Base-by-base conservation (phyloP, 2,888 invertebrate genomes). In the Seira ritae region DNA sequence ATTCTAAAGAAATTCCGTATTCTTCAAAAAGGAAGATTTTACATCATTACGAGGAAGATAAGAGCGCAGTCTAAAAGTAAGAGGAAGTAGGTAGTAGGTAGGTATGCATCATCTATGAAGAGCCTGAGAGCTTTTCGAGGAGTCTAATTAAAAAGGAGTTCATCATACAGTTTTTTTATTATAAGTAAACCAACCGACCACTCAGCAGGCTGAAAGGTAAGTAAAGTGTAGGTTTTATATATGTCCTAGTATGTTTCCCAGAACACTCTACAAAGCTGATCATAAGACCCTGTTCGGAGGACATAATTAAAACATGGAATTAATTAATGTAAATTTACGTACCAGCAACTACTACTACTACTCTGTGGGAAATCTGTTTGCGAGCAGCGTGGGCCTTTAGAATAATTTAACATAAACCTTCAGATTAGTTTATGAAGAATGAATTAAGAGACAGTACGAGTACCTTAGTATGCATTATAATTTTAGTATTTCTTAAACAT, bases 261-360 rank as follows among this genome's bases (percentile, higher is more conserved):
- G 31, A 50, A 50, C 15, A 3, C 12, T 8, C 15, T 42, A 42
- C 42, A 42, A 50, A 50, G 50, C 50, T 50, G 50, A 50, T 50
- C 50, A n/a, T 50, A 50, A 50, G 50, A 50, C 50, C 50, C 50
- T 50, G 50, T 50, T 50, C 12, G 50, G 50, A 50, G 6, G 12
- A 50, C 50, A 50, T 50, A 50, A 50, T 50, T 50, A 50, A 50
- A 50, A 50, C 50, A 50, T 50, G 50, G 50, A 50, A 50, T 50
- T 50, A 50, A 31, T 31, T 31, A 31, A 31, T 8, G 31, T 31
- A 2, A 50, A 50, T 50, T 50, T 50, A 8, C 15, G 12, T 50
- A n/a, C 15, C n/a, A n/a, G 12, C 17, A 50, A 8, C 6, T 50
- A 50, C 12, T 3, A 50, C 17, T 50, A 50, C 50, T 12, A n/a